Percentiles rank a stretch among this genome's conserved stretches.
Evolutionary conservation across 2,113 vertebrate species (phyloP).

Genomic region (Tyrannus savana): DNA sequence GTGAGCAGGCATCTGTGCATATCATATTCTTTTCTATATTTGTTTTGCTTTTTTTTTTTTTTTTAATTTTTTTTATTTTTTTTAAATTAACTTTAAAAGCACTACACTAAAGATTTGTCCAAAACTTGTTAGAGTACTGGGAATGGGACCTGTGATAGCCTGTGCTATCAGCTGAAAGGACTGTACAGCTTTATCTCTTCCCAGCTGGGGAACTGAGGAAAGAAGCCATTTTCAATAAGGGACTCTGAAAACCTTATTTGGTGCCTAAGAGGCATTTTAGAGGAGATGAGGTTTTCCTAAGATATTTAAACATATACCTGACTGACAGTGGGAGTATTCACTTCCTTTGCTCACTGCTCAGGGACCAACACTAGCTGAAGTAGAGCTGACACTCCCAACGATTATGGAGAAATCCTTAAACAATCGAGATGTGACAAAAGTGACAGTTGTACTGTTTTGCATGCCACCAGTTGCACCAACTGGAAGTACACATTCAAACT

Average conservation of each 20-base stretch:
- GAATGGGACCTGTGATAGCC: not conserved
- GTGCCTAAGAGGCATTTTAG: not conserved
- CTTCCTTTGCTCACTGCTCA: not conserved
- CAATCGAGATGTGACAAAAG: not conserved
- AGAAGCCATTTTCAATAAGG: not conserved
- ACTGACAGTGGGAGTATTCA: not conserved
- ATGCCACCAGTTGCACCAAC: not conserved
- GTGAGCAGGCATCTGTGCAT: not conserved
- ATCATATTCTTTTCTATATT: not conserved
- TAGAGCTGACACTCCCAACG: not conserved
- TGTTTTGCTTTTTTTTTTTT: not conserved
- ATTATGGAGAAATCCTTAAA: not conserved
- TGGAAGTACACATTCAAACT: not conserved
- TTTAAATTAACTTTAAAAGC: not conserved
- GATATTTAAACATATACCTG: not conserved
- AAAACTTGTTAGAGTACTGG: not conserved
- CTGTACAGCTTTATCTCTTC: not conserved
- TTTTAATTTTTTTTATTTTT: not conserved
- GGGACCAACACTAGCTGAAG: not conserved
- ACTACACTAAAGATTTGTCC: not conserved
- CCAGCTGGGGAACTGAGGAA: not conserved
- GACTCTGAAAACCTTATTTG: not conserved
- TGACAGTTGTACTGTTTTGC: fast-evolving
- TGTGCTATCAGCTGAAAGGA: not conserved
- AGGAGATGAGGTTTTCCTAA: not conserved